A percentile compares a stretch with the other conserved stretches of the same genome.
These are phyloP conservation scores for Dicyrtomina minuta DNA, from an alignment of 2,888 invertebrate genomes.

Conservation along the genomic window DNA sequence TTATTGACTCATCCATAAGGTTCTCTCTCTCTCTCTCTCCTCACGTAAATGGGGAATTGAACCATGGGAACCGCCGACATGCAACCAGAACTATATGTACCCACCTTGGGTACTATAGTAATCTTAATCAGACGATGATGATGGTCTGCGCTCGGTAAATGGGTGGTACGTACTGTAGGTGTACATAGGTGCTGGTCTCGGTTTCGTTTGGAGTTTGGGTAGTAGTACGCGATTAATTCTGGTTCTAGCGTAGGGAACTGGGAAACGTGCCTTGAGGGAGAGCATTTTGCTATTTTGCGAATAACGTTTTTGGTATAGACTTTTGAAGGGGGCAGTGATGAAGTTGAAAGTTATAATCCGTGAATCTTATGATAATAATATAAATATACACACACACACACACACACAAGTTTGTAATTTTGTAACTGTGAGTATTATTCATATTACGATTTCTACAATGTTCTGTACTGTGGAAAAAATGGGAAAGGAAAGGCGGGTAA, in stretches of 20 bases:
- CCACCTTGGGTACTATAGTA: no score
- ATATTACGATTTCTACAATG: no score
- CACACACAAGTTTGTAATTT: not conserved
- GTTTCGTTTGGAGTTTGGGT: no score
- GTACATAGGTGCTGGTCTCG: no score
- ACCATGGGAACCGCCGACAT: slow-evolving; percentile 18
- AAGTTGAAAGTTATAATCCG: slow-evolving; percentile 15
- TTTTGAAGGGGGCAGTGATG: slow-evolving; percentile 1
- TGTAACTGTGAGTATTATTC: not conserved
- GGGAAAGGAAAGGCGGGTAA: no score
- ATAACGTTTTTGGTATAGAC: not conserved
- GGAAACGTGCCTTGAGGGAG: not conserved
- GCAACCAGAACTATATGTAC: no score
- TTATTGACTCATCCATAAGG: slow-evolving; percentile 29
- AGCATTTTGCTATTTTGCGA: no score
- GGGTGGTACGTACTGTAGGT: no score
- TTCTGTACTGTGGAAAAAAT: no score
- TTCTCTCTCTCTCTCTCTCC: not conserved
- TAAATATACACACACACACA: not conserved
- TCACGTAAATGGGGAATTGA: slow-evolving; percentile 12
- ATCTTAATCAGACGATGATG: slow-evolving; percentile 11
- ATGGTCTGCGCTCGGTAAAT: no score
- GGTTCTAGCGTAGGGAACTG: no score
- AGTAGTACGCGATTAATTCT: no score
- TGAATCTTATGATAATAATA: slow-evolving; percentile 7